A percentile compares a stretch with the other conserved stretches of the same genome.
Evolutionary conservation across 2,888 invertebrate species (phyloP).

Genomic region (Aspidapion aeneum): DNA sequence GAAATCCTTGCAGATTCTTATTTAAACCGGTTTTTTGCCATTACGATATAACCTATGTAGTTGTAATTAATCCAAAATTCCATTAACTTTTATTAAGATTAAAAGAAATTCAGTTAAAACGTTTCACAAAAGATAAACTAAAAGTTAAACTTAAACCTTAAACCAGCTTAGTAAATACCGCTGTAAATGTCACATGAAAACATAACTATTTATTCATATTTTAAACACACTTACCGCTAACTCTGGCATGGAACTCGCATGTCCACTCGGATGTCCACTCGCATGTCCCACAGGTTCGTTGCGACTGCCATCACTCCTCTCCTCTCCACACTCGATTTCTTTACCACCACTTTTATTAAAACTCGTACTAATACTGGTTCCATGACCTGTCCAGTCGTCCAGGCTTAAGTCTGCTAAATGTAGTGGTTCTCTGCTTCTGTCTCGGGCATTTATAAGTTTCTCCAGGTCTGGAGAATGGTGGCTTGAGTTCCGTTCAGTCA

Average conservation of each 20-base stretch:
- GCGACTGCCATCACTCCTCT: slow-evolving; percentile 36
- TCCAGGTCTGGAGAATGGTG: slow-evolving; percentile 46
- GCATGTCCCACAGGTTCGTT: slow-evolving; percentile 16
- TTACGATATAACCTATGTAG: too few relatives aligned
- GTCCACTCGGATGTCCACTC: slow-evolving; percentile 45
- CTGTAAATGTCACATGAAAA: too few relatives aligned
- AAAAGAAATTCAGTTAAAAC: too few relatives aligned
- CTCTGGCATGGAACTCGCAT: slow-evolving; percentile 63
- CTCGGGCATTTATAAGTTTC: slow-evolving; percentile 54
- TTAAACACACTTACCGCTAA: slow-evolving; percentile 50
- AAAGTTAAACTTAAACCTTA: too few relatives aligned
- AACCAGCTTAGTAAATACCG: too few relatives aligned
- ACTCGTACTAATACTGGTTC: slow-evolving; percentile 6
- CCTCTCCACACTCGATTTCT: slow-evolving; percentile 39
- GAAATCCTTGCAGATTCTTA: too few relatives aligned
- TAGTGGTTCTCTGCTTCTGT: slow-evolving; percentile 57
- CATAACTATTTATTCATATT: too few relatives aligned
- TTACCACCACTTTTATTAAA: slow-evolving; percentile 28
- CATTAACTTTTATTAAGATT: too few relatives aligned
- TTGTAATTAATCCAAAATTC: too few relatives aligned
- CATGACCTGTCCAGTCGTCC: slow-evolving; percentile 54
- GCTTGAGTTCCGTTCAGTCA: slow-evolving; percentile 49
- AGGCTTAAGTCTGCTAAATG: slow-evolving; percentile 57
- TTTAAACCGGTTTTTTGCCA: too few relatives aligned
- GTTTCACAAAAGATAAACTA: too few relatives aligned